A percentile compares a stretch with the other conserved stretches of the same genome.
phyloP scores from a whole-genome alignment of 2,113 vertebrate species.

The Theristicus caerulescens region DNA sequence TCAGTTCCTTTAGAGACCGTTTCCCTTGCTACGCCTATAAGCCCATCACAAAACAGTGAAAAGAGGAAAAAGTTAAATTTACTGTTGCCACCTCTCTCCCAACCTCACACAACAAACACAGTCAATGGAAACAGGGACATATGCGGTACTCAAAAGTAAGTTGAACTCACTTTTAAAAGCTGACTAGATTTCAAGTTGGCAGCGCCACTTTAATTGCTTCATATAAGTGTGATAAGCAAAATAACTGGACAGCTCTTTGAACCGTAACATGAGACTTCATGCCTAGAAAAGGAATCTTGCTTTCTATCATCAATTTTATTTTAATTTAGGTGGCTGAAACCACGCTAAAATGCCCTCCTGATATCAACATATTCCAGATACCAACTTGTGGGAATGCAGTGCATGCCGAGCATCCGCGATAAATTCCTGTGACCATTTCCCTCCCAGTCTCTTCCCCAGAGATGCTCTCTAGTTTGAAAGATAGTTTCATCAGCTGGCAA shows the following conservation, averaged over 20 bases:
- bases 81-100: neutral
- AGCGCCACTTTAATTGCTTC: neutral
- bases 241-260: conserved; percentile 19
- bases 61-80: neutral
- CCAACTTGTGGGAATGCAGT: neutral
- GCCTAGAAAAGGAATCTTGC: neutral
- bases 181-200: neutral
- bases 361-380: neutral
- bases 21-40: fast-evolving
- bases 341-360: neutral
- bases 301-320: conserved; percentile 7
- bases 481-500: neutral
- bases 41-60: neutral
- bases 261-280: neutral
- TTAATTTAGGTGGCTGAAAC: conserved; percentile 18
- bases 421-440: neutral
- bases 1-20: neutral
- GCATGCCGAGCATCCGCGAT: neutral
- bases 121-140: neutral
- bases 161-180: neutral
- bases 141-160: neutral
- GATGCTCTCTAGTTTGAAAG: neutral
- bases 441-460: neutral
- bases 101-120: neutral
- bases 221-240: neutral